Base-by-base conservation (phyloP, 2,888 invertebrate genomes). In the Encarsia formosa region DNA sequence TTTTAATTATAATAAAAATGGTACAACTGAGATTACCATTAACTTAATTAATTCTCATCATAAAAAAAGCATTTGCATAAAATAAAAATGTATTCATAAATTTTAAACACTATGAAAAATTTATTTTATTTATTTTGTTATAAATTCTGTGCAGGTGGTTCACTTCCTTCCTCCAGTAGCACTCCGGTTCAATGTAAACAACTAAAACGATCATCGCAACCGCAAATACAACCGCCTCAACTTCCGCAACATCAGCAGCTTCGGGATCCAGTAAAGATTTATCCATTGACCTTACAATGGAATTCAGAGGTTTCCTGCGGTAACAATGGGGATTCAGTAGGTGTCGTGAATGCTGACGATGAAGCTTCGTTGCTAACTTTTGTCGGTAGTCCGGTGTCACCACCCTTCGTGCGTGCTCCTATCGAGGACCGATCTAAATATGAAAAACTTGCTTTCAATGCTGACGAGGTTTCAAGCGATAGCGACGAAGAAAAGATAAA, bases 391-490 rank as follows among this genome's bases (percentile, higher is more conserved):
- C 69, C 73, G 1, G 67, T 69, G 31, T 75, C 79, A 15, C 74
- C 80, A 43, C 77, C 78, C 0, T 84, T 81, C 65, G 79, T 83
- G 0, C 80, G 80, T 61, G 78, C 81, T 0, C 85, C 85, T 0
- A 60, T 83, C 4, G 86, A 87, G 63, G 85, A 87, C 68, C 79
- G 87, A 24, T 85, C 86, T 18, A 87, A 87, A 64, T 89, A 88
- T 66, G 87, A 87, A 64, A 88, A 88, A 68, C 74, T 89, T 40
- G 79, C 82, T 2, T 81, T 80, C 65, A 82, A 81, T 59, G 68
- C 69, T 1, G 78, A 77, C 56, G 83, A 83, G 58, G 70, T 79
- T 39, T 81, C 79, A 35, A 79, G 60, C 32, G 77, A 79, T 54
- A 76, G 77, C 44, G 71, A 73, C 44, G 68, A 68, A 24, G 73